Percentiles rank a stretch among this genome's conserved stretches.
Evolutionary conservation across 2,888 invertebrate genomes (phyloP).

Genomic region (Exephanes ischioxanthus): DNA sequence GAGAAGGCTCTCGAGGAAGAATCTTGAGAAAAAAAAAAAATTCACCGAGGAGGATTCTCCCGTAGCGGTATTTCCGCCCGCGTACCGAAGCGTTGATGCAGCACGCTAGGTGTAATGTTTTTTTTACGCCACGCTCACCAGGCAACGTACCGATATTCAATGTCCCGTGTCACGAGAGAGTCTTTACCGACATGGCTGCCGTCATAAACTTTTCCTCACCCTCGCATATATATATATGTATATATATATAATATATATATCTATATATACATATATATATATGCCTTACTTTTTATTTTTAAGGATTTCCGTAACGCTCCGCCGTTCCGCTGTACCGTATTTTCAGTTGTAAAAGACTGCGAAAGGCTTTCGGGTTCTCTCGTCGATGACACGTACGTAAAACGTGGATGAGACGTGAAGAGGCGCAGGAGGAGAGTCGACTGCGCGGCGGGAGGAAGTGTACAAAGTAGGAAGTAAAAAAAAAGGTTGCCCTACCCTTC

Average conservation of each 20-base stretch:
- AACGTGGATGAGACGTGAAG: slow-evolving; percentile 11
- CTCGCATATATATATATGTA: too few species aligned
- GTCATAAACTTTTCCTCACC: background rate
- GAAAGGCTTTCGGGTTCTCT: background rate
- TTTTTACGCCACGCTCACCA: background rate
- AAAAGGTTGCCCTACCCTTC: slow-evolving; percentile 1
- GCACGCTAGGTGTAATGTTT: background rate
- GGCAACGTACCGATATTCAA: background rate
- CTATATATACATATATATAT: too few species aligned
- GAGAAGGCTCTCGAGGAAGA: too few species aligned
- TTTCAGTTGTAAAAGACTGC: background rate
- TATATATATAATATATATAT: too few species aligned
- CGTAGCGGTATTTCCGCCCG: background rate
- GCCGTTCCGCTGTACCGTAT: background rate
- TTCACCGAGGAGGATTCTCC: too few species aligned
- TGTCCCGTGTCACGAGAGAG: background rate
- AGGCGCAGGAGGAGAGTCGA: background rate
- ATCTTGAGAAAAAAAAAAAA: too few species aligned
- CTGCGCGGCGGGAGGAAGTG: background rate
- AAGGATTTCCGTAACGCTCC: background rate
- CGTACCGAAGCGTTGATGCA: background rate
- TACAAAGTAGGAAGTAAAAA: slow-evolving; percentile 4
- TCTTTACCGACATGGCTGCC: slow-evolving; percentile 40
- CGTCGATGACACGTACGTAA: slow-evolving; percentile 22
- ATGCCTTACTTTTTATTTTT: background rate